These are phyloP conservation scores for Plemyria rubiginata DNA, from an alignment of 2,888 invertebrate species.

Conservation along the genomic window DNA sequence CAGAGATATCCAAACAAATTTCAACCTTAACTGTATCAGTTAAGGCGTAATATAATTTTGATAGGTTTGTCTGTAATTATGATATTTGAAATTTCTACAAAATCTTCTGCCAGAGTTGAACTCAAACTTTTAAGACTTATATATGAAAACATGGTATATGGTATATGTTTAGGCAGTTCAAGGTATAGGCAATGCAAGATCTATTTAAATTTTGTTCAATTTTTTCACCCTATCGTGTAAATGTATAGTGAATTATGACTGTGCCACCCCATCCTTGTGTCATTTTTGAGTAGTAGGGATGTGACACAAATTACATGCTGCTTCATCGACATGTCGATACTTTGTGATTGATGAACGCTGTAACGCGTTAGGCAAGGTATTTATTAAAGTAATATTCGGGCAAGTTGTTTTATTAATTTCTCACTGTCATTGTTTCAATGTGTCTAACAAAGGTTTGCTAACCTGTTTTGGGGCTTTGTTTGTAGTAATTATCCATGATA, in stretches of 20 bases:
- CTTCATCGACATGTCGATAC: constrained; percentile 43
- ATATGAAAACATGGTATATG: constrained; percentile 8
- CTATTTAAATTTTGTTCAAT: constrained; percentile 43
- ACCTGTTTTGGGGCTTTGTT: too few species aligned
- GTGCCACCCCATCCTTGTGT: constrained; percentile 41
- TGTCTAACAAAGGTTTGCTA: not conserved
- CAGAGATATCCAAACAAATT: constrained; percentile 8
- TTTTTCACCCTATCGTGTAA: constrained; percentile 36
- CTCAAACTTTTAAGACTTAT: constrained; percentile 15
- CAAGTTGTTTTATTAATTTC: constrained; percentile 17
- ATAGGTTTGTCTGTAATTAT: too few species aligned
- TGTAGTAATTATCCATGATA: too few species aligned
- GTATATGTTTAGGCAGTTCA: too few species aligned
- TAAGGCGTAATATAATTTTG: constrained; percentile 6
- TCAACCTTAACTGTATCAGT: constrained; percentile 1
- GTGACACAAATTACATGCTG: constrained; percentile 34
- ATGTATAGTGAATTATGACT: constrained; percentile 33
- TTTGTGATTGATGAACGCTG: constrained; percentile 26
- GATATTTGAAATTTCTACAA: not conserved
- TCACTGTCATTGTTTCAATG: constrained; percentile 14
- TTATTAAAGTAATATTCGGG: constrained; percentile 17
- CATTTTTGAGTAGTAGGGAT: constrained; percentile 55
- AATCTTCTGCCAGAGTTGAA: constrained; percentile 14
- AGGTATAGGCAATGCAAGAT: constrained; percentile 18
- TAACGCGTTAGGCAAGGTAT: constrained; percentile 20